Evolutionary conservation across 2,888 invertebrate species (phyloP).

Genomic region (Oscheius onirici): DNA sequence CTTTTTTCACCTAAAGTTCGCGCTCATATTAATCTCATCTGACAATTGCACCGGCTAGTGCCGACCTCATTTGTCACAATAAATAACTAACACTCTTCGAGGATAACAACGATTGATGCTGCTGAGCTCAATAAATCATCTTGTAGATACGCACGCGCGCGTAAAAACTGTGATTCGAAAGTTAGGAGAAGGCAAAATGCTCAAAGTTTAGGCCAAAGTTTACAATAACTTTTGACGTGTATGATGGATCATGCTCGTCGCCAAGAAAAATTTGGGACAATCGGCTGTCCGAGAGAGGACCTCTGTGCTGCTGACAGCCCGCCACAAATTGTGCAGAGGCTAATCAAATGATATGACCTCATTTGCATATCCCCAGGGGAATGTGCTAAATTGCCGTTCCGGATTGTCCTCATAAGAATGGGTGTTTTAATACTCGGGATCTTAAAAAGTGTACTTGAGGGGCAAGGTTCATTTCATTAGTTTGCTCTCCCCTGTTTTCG

Average conservation of each 20-base stretch:
- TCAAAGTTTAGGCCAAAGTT: slow-evolving; percentile 1
- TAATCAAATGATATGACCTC: slow-evolving; percentile 32
- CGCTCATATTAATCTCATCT: slow-evolving; percentile 1
- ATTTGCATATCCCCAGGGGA: slow-evolving; percentile 30
- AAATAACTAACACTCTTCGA: slow-evolving; percentile 11
- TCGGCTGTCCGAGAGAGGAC: slow-evolving; percentile 7
- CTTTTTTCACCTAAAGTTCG: neutral
- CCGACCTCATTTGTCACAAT: slow-evolving; percentile 25
- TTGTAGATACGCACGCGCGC: neutral
- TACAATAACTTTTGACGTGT: slow-evolving; percentile 21
- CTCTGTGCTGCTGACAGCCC: neutral
- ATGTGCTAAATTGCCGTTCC: slow-evolving; percentile 23
- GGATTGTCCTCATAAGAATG: neutral
- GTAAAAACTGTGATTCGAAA: neutral
- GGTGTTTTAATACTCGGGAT: no score
- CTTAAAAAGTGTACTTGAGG: neutral
- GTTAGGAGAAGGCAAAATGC: no score
- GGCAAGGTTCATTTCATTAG: neutral
- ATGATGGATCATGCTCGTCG: slow-evolving; percentile 19
- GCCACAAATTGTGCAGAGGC: slow-evolving; percentile 22
- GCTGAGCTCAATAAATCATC: slow-evolving; percentile 13
- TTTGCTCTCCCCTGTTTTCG: slow-evolving; percentile 1
- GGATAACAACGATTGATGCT: slow-evolving; percentile 6
- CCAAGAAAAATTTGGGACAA: slow-evolving; percentile 9
- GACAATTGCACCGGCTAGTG: slow-evolving; percentile 3